Evolutionary conservation across 2,113 vertebrate genomes (phyloP).

Genomic region (Nicator chloris): DNA sequence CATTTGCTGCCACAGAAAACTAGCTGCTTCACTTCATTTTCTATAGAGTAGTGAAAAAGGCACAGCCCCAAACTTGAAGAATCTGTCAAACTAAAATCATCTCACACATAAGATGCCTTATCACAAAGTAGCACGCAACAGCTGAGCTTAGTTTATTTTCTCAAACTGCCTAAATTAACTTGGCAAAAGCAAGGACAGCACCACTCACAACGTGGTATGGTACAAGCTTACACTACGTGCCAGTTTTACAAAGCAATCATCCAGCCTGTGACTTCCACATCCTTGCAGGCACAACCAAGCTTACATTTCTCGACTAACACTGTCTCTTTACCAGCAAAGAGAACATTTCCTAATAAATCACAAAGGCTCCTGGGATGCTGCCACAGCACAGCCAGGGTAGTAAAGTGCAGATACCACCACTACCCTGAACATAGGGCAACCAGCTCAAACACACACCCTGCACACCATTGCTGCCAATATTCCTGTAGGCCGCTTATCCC

Average conservation of each 20-base stretch:
- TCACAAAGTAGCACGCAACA: neutral
- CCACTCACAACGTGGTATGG: accelerated
- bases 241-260: neutral
- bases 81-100: neutral
- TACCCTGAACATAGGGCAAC: accelerated
- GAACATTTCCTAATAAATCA: neutral
- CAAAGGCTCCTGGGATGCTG: neutral
- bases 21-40: neutral
- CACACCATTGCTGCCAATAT: neutral
- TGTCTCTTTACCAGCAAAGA: neutral
- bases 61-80: neutral
- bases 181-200: neutral
- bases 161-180: neutral
- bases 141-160: constrained; percentile 4
- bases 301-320: accelerated
- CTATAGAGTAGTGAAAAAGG: neutral
- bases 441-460: neutral
- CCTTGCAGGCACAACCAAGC: neutral
- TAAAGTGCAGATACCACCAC: neutral
- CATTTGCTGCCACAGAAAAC: neutral
- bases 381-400: neutral
- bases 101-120: neutral
- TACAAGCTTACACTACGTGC: neutral
- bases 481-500: neutral
- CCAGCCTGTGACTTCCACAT: neutral